Conservation (phyloP, 1,140 invertebrate genomes). For the Drosophila nebulosa region DNA sequence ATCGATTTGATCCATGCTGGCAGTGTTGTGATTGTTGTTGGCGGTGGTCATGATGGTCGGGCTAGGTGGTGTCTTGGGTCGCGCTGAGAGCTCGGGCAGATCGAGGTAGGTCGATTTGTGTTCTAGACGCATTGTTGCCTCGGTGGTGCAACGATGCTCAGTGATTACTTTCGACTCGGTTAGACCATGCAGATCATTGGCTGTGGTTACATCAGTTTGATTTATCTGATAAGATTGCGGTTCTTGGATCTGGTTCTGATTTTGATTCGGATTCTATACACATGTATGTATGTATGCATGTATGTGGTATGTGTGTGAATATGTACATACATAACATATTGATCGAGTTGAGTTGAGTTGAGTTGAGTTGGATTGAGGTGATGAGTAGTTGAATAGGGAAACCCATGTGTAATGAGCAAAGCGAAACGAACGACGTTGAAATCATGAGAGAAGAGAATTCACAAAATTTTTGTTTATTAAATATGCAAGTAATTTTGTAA, state of each 20-base stretch:
- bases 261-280: slow-evolving; percentile 1
- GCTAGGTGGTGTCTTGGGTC: slow-evolving; percentile 62
- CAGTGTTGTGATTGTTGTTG: slow-evolving; percentile 47
- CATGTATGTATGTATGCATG: background rate
- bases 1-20: slow-evolving; percentile 58
- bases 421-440: slow-evolving; percentile 73
- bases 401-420: slow-evolving; percentile 58
- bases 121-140: slow-evolving; percentile 81
- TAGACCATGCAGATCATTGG: slow-evolving; percentile 75
- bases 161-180: slow-evolving; percentile 80
- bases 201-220: slow-evolving; percentile 60
- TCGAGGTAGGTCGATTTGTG: slow-evolving; percentile 77
- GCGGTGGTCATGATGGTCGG: slow-evolving; percentile 52
- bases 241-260: slow-evolving; percentile 18
- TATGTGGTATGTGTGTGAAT: background rate
- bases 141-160: slow-evolving; percentile 81
- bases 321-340: background rate
- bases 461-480: slow-evolving; percentile 73
- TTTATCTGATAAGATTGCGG: slow-evolving; percentile 63
- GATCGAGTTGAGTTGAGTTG: too few relatives aligned
- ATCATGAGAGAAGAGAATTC: slow-evolving; percentile 76
- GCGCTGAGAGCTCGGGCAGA: slow-evolving; percentile 62
- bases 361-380: slow-evolving; percentile 2
- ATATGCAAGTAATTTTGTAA: slow-evolving; percentile 24
- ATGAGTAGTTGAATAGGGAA: slow-evolving; percentile 7